Evolutionary conservation across 2,888 invertebrate genomes (phyloP), one percentile per base, ranked within the genome.

Genomic region (Trissolcus brochymenae): DNA sequence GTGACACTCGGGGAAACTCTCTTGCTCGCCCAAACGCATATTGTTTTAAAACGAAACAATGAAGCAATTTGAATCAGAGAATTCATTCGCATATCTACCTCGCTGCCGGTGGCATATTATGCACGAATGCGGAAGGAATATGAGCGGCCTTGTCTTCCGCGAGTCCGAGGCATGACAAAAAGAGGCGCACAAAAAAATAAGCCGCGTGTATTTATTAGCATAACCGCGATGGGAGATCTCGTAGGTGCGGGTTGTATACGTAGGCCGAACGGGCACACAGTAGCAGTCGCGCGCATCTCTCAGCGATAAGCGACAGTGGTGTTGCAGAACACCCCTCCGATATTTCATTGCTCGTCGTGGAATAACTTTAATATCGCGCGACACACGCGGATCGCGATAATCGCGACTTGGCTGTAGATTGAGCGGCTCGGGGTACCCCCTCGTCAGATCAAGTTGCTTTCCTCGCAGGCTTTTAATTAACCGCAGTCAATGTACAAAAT

Each of bases 191-290:
- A 49, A 65, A 59, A 56, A 19, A 16, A 51, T 51, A 51, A 51
- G 46, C n/a, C 67, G 57, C 68, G 67, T 64, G 67, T 73, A 65
- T 73, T 73, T 57, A 78, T 78, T 78, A 77, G 77, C 72, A 77
- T 77, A 77, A 73, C 64, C 65, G 73, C 65, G 73, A 72, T 71
- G 75, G 65, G 78, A 56, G 72, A 67, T 74, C 56, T 53, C 74
- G 78, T 75, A 75, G 78, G 74, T 78, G 78, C 71, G 56, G 59
- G 59, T 19, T 2, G 1, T 2, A 19, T 2, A 19, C 19, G 19
- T 19, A 19, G 19, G 19, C 19, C 2, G 19, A 19, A 19, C 19
- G 19, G 19, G 19, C 19, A 19, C 19, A 19, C 19, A 2, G 70
- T 50, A 60, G 64, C 57, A 65, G 53, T 19, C 13, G 68, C 61